phyloP scores from a whole-genome alignment of 2,113 vertebrate genomes.

The Bos taurus region DNA sequence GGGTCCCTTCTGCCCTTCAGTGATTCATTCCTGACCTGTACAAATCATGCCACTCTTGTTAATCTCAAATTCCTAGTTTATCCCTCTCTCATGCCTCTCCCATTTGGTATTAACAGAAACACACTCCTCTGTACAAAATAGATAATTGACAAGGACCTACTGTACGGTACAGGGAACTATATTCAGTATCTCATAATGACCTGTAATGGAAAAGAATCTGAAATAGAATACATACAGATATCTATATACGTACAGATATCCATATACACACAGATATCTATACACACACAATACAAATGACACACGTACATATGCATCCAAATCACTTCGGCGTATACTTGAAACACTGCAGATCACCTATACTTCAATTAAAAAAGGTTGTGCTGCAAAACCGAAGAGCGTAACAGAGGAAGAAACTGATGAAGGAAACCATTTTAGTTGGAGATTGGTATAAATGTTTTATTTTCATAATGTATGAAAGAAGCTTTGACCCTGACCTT shows the following conservation, averaged over 20 bases:
- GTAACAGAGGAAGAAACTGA: neutral
- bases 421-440: neutral
- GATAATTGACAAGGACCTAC: neutral
- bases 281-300: neutral
- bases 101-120: neutral
- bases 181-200: neutral
- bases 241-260: neutral
- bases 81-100: neutral
- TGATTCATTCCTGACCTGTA: neutral
- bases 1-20: neutral
- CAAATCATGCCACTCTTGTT: neutral
- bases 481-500: neutral
- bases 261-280: neutral
- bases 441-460: neutral
- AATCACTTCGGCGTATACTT: neutral
- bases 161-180: neutral
- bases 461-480: neutral
- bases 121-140: neutral
- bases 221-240: neutral
- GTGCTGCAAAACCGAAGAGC: neutral
- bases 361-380: neutral
- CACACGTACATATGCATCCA: no score
- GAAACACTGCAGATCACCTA: neutral
- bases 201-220: neutral
- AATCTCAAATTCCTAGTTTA: neutral